Evolutionary conservation across 1,140 invertebrate genomes (phyloP).

Genomic region (Solen grandis): DNA sequence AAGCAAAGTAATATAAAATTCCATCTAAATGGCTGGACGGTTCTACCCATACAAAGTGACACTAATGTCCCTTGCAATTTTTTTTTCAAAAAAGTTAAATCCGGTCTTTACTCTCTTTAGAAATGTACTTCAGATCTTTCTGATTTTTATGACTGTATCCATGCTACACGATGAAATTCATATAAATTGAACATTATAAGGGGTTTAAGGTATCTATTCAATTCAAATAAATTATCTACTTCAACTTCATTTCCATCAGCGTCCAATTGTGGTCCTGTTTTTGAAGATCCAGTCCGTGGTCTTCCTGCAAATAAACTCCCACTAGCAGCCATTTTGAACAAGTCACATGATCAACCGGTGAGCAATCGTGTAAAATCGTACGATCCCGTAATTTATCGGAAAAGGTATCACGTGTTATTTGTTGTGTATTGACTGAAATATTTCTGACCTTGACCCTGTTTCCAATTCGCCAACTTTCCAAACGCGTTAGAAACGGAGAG

Average conservation of each 20-base stretch:
- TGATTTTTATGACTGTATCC: too few relatives aligned
- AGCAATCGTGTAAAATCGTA: not conserved
- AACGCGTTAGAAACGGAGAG: not conserved
- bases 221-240: too few relatives aligned
- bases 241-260: slow-evolving; percentile 77
- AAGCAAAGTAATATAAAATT: too few relatives aligned
- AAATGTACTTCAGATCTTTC: too few relatives aligned
- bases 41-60: too few relatives aligned
- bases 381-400: not conserved
- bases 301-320: slow-evolving; percentile 77
- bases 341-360: slow-evolving; percentile 61
- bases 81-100: too few relatives aligned
- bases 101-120: too few relatives aligned
- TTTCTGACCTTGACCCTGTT: slow-evolving; percentile 24
- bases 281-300: slow-evolving; percentile 67
- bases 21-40: too few relatives aligned
- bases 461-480: slow-evolving; percentile 16
- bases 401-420: not conserved
- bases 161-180: too few relatives aligned
- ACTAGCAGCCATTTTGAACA: slow-evolving; percentile 74
- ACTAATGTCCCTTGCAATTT: too few relatives aligned
- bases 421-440: not conserved
- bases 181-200: too few relatives aligned
- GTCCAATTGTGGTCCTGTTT: slow-evolving; percentile 67
- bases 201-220: too few relatives aligned